These are phyloP conservation scores for Craniophora ligustri DNA, from an alignment of 2,888 invertebrate species.

Conservation along the genomic window DNA sequence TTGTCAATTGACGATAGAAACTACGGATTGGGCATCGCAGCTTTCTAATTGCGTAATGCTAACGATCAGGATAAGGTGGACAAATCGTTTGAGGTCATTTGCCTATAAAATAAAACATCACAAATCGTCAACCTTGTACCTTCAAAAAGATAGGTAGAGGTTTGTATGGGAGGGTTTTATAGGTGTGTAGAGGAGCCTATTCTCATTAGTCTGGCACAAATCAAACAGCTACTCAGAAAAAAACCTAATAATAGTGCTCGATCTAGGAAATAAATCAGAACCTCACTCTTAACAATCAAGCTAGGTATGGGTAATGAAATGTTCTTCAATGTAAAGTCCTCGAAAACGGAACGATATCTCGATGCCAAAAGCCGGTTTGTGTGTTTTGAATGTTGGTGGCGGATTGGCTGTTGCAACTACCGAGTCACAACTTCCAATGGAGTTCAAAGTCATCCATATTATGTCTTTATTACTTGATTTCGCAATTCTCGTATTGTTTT, in stretches of 20 bases:
- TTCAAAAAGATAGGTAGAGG: no score
- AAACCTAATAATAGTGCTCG: no score
- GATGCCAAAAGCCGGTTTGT: constrained; percentile 24
- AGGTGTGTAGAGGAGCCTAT: no score
- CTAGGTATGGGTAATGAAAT: constrained; percentile 12
- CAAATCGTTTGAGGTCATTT: constrained; percentile 35
- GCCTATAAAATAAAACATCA: no score
- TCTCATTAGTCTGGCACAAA: no score
- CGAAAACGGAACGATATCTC: constrained; percentile 17
- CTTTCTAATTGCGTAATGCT: constrained; percentile 49
- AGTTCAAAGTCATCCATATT: constrained; percentile 1
- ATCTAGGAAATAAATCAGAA: no score
- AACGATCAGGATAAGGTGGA: constrained; percentile 38
- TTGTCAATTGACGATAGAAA: constrained; percentile 24
- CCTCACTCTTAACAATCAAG: no score
- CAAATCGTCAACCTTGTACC: no score
- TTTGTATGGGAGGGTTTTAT: no score
- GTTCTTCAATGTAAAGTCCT: constrained; percentile 29
- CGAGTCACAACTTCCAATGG: constrained; percentile 6
- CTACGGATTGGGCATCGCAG: constrained; percentile 19
- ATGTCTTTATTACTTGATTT: neutral
- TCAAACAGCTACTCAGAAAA: no score
- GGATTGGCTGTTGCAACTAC: neutral
- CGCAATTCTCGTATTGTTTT: no score
- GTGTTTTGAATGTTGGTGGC: constrained; percentile 11